Percentiles rank a stretch among this genome's conserved stretches.
phyloP scores from a whole-genome alignment of 1,140 invertebrate species.

The Prorops nasuta region DNA sequence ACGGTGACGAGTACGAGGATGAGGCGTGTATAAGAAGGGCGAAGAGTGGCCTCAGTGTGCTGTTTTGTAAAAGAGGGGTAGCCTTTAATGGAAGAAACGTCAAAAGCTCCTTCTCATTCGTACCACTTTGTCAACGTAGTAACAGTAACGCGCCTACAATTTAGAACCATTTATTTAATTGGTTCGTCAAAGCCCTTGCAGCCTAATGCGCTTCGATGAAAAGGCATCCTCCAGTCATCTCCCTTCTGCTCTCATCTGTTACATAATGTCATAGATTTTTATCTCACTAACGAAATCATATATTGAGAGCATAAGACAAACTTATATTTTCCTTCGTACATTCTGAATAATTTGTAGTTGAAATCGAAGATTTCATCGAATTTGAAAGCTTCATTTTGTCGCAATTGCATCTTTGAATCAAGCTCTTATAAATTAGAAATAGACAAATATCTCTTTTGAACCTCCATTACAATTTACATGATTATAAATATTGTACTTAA shows the following conservation, averaged over 20 bases:
- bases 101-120: constrained; percentile 12
- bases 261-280: too few relatives aligned
- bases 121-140: not conserved
- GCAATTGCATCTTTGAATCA: too few relatives aligned
- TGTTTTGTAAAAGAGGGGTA: constrained; percentile 8
- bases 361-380: too few relatives aligned
- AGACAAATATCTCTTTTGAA: too few relatives aligned
- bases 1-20: constrained; percentile 19
- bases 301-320: too few relatives aligned
- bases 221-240: constrained; percentile 10
- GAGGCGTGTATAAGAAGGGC: constrained; percentile 15
- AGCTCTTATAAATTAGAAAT: too few relatives aligned
- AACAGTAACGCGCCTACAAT: constrained; percentile 20
- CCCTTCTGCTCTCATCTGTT: not conserved
- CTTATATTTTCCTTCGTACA: too few relatives aligned
- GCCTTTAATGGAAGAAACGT: constrained; percentile 36
- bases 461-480: too few relatives aligned
- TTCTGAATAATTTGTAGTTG: too few relatives aligned
- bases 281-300: too few relatives aligned
- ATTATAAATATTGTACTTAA: too few relatives aligned
- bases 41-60: constrained; percentile 25
- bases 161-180: constrained; percentile 40
- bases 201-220: constrained; percentile 26
- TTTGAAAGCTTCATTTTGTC: too few relatives aligned
- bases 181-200: constrained; percentile 28